Conservation (phyloP, 1,140 invertebrate genomes). For the Probaryconus sp. region DNA sequence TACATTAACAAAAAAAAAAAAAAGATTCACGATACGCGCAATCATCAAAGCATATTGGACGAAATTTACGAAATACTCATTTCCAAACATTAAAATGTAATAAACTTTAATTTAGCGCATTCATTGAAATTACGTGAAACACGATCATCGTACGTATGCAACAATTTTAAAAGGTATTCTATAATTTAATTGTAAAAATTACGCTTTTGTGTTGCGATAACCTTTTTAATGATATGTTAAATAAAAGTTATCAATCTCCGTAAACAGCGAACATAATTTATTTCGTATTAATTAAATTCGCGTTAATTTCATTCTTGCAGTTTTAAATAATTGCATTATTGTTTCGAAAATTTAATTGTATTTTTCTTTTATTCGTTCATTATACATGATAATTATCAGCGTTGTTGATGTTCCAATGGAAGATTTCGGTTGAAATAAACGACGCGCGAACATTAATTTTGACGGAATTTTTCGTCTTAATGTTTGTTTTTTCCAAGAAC, state of each 20-base stretch:
- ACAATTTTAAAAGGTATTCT: constrained; percentile 52
- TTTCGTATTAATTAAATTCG: constrained; percentile 16
- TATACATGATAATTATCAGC: no score
- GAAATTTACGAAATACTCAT: constrained; percentile 43
- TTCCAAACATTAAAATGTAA: constrained; percentile 52
- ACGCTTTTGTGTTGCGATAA: constrained; percentile 4
- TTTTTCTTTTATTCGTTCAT: no score
- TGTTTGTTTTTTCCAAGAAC: no score
- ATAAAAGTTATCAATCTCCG: constrained; percentile 4
- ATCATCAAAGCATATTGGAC: constrained; percentile 35
- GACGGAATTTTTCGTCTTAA: no score
- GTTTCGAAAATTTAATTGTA: no score
- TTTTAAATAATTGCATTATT: constrained; percentile 21
- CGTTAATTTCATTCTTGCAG: background rate
- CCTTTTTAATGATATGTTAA: constrained; percentile 12
- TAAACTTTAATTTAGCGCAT: constrained; percentile 45
- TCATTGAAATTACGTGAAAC: constrained; percentile 43
- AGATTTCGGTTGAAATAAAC: no score
- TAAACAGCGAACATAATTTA: background rate
- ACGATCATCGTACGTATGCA: constrained; percentile 37
- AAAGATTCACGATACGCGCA: background rate
- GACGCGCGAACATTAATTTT: no score
- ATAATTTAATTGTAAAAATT: constrained; percentile 40
- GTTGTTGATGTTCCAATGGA: no score
- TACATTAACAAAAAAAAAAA: constrained; percentile 30